Evolutionary conservation across 2,797 vertebrate genomes (phyloP), one percentile per base, ranked within the genome.

Genomic region (Hydrocynus forskahlii): DNA sequence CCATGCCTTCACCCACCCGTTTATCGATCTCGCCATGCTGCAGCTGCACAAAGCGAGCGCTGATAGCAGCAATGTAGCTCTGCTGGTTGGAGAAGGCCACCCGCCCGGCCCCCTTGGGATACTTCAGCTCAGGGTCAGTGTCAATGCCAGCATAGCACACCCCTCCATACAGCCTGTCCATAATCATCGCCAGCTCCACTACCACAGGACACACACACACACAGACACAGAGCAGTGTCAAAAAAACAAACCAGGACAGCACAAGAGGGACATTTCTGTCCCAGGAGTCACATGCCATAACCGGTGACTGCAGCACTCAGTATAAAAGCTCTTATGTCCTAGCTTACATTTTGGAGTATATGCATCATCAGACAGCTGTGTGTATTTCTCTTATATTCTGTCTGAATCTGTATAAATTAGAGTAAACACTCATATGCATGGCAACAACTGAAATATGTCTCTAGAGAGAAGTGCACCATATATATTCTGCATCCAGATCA

Each of bases 21-120:
- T 99, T 99, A 96, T 99, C 98, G 92, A 99, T 99, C 93, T 99
- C 98, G 90, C 97, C 98, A 48, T 99, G 98, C 94, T 99, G 98
- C 94, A 99, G 96, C 92, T 99, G 98, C 92, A 99, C 98, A 92
- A 99, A 99, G 94, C 98, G 97, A 91, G 98, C 98, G 83, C 98
- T 99, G 93, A 99, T 99, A 92, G 98, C 98, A 94, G 98, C 98
- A 92, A 99, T 99, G 95, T 99, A 99, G 93, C 98, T 99, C 93
- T 99, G 98, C 91, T 99, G 98, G 95, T 99, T 99, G 87, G 98
- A 99, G 91, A 99, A 99, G 0, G 98, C 98, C 85, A 99, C 98
- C 84, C 98, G 95, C 88, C 98, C 98, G 7, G 98, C 98, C 89
- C 98, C 98, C 92, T 99, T 99, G 17, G 98, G 98, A 93, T 99